Evolutionary conservation across 64 coral and sea anemone genomes (phyloP).

Genomic region (Catalaphyllia jardinei): DNA sequence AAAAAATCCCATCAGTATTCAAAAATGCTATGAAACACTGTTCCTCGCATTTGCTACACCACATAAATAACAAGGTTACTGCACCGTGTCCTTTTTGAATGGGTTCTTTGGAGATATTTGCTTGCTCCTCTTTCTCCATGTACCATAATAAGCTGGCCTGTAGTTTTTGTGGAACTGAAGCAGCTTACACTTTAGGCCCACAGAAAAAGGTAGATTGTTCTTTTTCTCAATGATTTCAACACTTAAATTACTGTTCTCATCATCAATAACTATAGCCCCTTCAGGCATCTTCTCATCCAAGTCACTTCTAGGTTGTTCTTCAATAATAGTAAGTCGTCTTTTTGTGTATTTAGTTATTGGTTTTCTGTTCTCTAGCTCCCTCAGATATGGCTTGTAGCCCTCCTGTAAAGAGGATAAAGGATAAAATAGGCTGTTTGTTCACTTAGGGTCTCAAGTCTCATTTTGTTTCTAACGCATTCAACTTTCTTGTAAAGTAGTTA

Average conservation of each 20-base stretch:
- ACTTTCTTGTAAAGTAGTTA: no score
- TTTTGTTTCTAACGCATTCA: no score
- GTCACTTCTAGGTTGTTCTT: not conserved
- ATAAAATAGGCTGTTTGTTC: no score
- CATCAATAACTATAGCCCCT: constrained; percentile 54
- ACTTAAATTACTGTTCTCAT: constrained; percentile 67
- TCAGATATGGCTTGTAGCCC: constrained; percentile 5
- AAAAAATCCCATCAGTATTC: no score
- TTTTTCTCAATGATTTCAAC: constrained; percentile 64
- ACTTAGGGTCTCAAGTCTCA: no score
- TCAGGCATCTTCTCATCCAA: constrained; percentile 1
- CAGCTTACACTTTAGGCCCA: constrained; percentile 58
- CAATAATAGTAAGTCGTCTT: constrained; percentile 13
- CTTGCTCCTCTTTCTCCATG: constrained; percentile 82
- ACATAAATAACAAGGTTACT: not conserved
- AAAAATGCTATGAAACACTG: no score
- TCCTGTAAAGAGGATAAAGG: constrained; percentile 5
- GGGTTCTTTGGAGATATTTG: constrained; percentile 86
- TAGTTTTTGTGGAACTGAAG: constrained; percentile 81
- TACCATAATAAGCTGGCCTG: constrained; percentile 89
- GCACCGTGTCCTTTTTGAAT: constrained; percentile 80
- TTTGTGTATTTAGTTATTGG: constrained; percentile 41
- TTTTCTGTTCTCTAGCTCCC: constrained; percentile 28
- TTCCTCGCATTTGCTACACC: no score
- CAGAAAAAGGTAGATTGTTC: constrained; percentile 3